Base-by-base conservation (phyloP, 1,140 invertebrate genomes). In the Drosophila micromelanica region DNA sequence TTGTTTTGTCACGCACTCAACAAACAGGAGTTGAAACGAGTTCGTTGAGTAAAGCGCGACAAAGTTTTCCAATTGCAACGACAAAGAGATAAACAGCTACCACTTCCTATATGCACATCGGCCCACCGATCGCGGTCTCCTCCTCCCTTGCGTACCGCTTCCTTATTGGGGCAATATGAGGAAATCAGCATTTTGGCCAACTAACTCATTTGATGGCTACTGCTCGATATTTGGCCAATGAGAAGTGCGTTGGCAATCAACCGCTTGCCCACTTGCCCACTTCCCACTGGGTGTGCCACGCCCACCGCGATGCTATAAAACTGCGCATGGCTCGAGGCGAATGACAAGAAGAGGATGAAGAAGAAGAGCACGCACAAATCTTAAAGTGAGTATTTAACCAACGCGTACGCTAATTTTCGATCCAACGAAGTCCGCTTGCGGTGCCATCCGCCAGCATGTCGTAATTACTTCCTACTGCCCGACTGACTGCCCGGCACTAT, bases 381-480 rank as follows among this genome's bases (percentile, higher is more conserved):
- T 35, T 42, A 48, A 73, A 68, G 45, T 60, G 35, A 30, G 57
- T 73, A 73, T 73, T 73, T 73, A 73, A 9, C 43, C 65, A 73
- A 62, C 35, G 54, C 60, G 46, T 71, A 71, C 46, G 59, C 73
- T 71, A 63, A 70, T 75, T 75, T 59, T 48, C 60, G 54, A 46
- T 38, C 30, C 11, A 13, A 8, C 7, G 6, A 27, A 40, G 30
- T 27, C 20, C 13, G 42, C 9, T 38, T 37, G 23, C 45, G n/a
- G 45, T 60, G 12, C 62, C 30, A 63, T 63, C 69, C 72, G 48
- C 61, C 61, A 67, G 7, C 20, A 3, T 61, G 37, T 63, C 54
- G 56, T 79, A 82, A 84, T 79, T 75, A 82, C 67, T 76, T 79
- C 67, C 80, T 65, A 48, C 35, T 27, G 23, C 2, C 23, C 23